A percentile compares a stretch with the other conserved stretches of the same genome.
phyloP scores from a whole-genome alignment of 2,888 invertebrate species.

The Leucophenga montana region DNA sequence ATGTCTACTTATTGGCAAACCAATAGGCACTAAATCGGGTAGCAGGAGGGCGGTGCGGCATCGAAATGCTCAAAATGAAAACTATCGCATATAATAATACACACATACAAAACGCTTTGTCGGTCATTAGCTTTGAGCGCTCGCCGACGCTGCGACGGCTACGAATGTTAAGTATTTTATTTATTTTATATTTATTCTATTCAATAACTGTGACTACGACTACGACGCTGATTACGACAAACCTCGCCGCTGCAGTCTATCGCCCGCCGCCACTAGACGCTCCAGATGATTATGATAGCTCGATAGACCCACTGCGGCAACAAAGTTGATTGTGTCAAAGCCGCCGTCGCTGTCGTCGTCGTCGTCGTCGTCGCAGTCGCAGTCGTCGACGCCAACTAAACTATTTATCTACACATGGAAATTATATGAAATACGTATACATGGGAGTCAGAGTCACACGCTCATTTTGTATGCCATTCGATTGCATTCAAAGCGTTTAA shows the following conservation, averaged over 20 bases:
- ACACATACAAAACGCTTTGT: conserved; percentile 58
- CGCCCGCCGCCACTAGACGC: conserved; percentile 45
- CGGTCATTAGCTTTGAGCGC: conserved; percentile 65
- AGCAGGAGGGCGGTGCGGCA: too few relatives aligned
- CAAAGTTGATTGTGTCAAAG: conserved; percentile 25
- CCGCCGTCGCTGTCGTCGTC: not conserved
- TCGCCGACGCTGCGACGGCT: conserved; percentile 46
- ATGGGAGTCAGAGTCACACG: too few relatives aligned
- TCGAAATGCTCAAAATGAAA: too few relatives aligned
- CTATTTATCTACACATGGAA: too few relatives aligned
- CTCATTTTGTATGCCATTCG: too few relatives aligned
- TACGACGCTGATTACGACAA: not conserved
- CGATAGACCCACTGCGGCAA: not conserved
- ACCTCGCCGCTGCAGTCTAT: conserved; percentile 32
- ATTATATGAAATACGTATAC: too few relatives aligned
- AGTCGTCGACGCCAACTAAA: not conserved
- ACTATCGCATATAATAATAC: too few relatives aligned
- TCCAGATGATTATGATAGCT: conserved; percentile 40
- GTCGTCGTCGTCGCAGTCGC: not conserved
- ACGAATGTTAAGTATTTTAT: conserved; percentile 14
- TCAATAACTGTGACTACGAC: conserved; percentile 44
- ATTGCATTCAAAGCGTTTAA: too few relatives aligned
- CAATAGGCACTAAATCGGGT: too few relatives aligned
- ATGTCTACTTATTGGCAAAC: too few relatives aligned
- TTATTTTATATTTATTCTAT: conserved; percentile 51